A percentile compares a stretch with the other conserved stretches of the same genome.
phyloP scores from a whole-genome alignment of 2,113 vertebrate genomes.

The Syngnathus typhle region DNA sequence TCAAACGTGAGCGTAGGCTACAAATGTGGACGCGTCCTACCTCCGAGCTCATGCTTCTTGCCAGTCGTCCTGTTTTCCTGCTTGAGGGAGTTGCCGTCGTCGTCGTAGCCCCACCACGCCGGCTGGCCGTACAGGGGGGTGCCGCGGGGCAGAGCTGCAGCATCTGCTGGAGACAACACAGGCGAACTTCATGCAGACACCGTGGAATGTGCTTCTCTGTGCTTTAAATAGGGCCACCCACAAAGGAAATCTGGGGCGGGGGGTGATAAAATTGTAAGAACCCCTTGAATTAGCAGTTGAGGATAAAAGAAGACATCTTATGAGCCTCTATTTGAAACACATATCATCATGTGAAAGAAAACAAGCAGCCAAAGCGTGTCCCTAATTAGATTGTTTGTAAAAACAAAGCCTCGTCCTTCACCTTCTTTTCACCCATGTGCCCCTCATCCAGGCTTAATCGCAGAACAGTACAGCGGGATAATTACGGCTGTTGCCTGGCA shows the following conservation, averaged over 20 bases:
- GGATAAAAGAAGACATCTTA: too few relatives aligned
- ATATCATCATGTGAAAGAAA: too few relatives aligned
- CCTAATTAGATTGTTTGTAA: not conserved
- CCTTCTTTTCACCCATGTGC: not conserved
- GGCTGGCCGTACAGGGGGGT: slow-evolving; percentile 95
- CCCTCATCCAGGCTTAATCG: slow-evolving; percentile 14
- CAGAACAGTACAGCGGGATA: slow-evolving; percentile 20
- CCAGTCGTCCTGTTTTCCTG: slow-evolving; percentile 77
- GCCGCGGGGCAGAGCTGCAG: slow-evolving; percentile 83
- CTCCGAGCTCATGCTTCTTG: slow-evolving; percentile 78
- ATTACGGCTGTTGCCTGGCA: slow-evolving; percentile 32
- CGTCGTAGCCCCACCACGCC: slow-evolving; percentile 96
- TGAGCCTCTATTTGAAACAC: too few relatives aligned
- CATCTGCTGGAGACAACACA: slow-evolving; percentile 66
- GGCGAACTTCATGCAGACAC: slow-evolving; percentile 3
- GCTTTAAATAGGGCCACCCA: not conserved
- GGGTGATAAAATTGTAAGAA: too few relatives aligned
- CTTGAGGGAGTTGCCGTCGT: slow-evolving; percentile 84
- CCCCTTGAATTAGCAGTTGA: too few relatives aligned
- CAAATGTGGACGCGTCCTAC: slow-evolving; percentile 49
- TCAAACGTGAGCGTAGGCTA: not conserved
- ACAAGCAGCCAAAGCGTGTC: too few relatives aligned
- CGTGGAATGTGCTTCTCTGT: not conserved
- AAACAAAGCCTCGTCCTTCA: not conserved
- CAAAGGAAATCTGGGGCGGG: not conserved